Conservation (phyloP, 1,140 invertebrate species). For the Microplitis mediator region DNA sequence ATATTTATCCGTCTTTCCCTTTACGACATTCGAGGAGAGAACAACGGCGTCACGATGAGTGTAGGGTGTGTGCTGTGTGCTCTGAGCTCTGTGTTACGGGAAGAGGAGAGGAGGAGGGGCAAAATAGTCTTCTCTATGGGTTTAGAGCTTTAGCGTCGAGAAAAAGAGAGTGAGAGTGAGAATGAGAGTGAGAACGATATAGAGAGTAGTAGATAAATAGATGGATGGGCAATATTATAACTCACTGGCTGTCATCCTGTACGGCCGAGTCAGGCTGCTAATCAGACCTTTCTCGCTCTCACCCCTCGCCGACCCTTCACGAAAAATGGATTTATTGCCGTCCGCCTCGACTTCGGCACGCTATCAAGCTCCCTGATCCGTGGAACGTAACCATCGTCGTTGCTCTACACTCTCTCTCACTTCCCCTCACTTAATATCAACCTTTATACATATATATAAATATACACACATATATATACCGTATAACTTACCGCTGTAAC, state of each 20-base stretch:
- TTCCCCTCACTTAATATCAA: slow-evolving; percentile 7
- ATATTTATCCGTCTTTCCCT: slow-evolving; percentile 39
- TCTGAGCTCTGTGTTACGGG: not conserved
- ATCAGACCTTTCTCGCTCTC: slow-evolving; percentile 55
- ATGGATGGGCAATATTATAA: slow-evolving; percentile 63
- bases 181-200: slow-evolving; percentile 43
- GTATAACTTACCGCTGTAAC: not conserved
- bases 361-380: slow-evolving; percentile 64
- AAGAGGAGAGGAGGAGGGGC: slow-evolving; percentile 26
- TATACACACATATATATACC: not conserved
- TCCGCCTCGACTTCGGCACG: slow-evolving; percentile 63
- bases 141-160: slow-evolving; percentile 16
- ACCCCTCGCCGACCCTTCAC: slow-evolving; percentile 53
- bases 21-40: slow-evolving; percentile 31
- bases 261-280: slow-evolving; percentile 62
- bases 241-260: slow-evolving; percentile 61
- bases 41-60: slow-evolving; percentile 27
- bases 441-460: not conserved
- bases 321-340: slow-evolving; percentile 65
- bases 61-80: slow-evolving; percentile 29
- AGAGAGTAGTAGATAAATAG: slow-evolving; percentile 58
- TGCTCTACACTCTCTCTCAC: slow-evolving; percentile 30
- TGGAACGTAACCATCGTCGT: slow-evolving; percentile 57
- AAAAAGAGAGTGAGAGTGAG: slow-evolving; percentile 3
- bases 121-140: too few relatives aligned